Base-by-base conservation (phyloP, 2,113 vertebrate species). In the Sisor rabdophorus region DNA sequence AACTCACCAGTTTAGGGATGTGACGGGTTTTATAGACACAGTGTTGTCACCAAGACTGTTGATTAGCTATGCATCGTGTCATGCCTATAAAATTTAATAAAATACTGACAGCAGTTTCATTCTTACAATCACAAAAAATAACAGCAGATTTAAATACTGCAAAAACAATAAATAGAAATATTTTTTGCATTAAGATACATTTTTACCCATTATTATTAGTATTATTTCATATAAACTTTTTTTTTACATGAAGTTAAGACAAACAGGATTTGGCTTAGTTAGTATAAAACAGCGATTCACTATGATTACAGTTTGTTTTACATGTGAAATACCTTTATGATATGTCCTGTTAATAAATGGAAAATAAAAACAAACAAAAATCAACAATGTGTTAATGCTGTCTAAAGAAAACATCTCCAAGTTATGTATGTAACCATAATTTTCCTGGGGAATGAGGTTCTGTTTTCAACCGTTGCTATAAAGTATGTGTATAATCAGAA, bases 11-110 rank as follows among this genome's bases (percentile, higher is more conserved):
- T 17, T 40, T 13, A 11, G 56, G 71, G 48, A 77, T 44, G 30
- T 71, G 56, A 54, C 56, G 53, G 76, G 67, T 70, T 77, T 77
- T 63, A 63, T 54, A 61, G 56, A 71, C 47, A 63, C 59, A 71
- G 24, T 71, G 76, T 63, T 67, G 28, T 48, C 48, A 59, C 53
- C 56, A 53, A 53, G 76, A 71, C 47, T 52, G 40, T 60, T 77
- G 75, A 77, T 60, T 77, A 55, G 54, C 75, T 59, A 59, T 70
- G 24, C 40, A 70, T 70, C 50, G 53, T 70, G 47, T 28, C 58
- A 65, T 50, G 40, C 59, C 63, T 59, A 67, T 76, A 55, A 60
- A 44, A 59, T 60, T 2, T 20, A 60, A 26, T 70, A 58, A 53
- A 19, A 60, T 50, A 59, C 11, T 54, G 59, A 54, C 36, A 64